Evolutionary conservation across 2,888 invertebrate genomes (phyloP).

Genomic region (Cephus nigrinus): DNA sequence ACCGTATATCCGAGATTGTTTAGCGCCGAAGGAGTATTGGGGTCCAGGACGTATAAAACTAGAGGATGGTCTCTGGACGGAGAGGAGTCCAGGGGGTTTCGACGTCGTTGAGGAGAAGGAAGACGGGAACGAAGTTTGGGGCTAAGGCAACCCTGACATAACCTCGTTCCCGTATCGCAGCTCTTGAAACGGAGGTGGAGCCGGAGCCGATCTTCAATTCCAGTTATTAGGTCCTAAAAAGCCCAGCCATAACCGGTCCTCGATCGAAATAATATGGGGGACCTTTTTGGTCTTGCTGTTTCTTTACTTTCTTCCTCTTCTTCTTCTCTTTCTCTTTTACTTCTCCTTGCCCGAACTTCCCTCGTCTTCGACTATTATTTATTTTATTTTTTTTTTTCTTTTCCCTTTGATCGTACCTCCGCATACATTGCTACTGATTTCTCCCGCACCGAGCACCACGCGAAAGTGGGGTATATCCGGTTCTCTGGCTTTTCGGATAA

Average conservation of each 20-base stretch:
- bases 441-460: too few species aligned
- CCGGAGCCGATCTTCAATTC: slow-evolving; percentile 40
- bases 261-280: slow-evolving; percentile 30
- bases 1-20: slow-evolving; percentile 2
- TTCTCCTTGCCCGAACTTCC: background rate
- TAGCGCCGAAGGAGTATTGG: background rate
- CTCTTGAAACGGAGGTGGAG: background rate
- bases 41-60: background rate
- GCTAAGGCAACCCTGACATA: background rate
- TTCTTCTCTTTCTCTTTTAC: background rate
- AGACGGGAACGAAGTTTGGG: background rate
- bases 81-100: background rate
- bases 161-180: slow-evolving; percentile 4
- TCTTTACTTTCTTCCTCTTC: background rate
- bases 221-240: slow-evolving; percentile 50
- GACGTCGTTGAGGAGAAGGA: background rate
- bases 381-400: too few species aligned
- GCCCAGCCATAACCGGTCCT: slow-evolving; percentile 38
- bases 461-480: background rate
- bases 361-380: background rate
- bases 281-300: slow-evolving; percentile 9
- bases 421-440: background rate
- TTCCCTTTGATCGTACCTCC: background rate
- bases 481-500: background rate
- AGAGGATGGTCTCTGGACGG: background rate